Conservation (phyloP, 2,888 invertebrate species). For the Lamellibrachia columna region DNA sequence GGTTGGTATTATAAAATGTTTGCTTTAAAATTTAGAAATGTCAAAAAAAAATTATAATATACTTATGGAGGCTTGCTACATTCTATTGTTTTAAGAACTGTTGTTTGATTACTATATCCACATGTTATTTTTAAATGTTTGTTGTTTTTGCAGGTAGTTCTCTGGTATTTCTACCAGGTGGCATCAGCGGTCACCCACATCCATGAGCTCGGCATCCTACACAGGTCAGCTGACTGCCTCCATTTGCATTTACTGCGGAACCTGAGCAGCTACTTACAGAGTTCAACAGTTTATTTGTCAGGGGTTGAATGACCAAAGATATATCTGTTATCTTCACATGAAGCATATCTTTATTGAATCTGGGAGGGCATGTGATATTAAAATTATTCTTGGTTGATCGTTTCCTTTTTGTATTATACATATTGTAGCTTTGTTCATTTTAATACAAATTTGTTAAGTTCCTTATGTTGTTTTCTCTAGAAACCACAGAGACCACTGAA, state of each 20-base stretch:
- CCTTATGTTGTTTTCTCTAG: not conserved
- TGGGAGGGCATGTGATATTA: too few species aligned
- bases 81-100: not conserved
- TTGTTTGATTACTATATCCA: not conserved
- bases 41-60: not conserved
- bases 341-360: too few species aligned
- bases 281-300: not conserved
- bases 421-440: too few species aligned
- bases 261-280: not conserved
- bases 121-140: not conserved
- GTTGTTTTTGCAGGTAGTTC: conserved; percentile 48
- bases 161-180: conserved; percentile 64
- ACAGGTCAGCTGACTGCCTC: conserved; percentile 51
- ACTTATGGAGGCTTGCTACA: not conserved
- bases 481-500: not conserved
- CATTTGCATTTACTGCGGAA: not conserved
- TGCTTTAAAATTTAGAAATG: not conserved
- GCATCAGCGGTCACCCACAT: conserved; percentile 60
- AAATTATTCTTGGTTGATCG: too few species aligned
- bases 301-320: too few species aligned
- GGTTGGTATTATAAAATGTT: not conserved
- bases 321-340: too few species aligned
- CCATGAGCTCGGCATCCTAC: conserved; percentile 62
- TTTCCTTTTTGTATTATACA: too few species aligned
- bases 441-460: too few species aligned